These are phyloP conservation scores for Pleuronectes platessa DNA, from an alignment of 2,113 vertebrate species.

Conservation along the genomic window DNA sequence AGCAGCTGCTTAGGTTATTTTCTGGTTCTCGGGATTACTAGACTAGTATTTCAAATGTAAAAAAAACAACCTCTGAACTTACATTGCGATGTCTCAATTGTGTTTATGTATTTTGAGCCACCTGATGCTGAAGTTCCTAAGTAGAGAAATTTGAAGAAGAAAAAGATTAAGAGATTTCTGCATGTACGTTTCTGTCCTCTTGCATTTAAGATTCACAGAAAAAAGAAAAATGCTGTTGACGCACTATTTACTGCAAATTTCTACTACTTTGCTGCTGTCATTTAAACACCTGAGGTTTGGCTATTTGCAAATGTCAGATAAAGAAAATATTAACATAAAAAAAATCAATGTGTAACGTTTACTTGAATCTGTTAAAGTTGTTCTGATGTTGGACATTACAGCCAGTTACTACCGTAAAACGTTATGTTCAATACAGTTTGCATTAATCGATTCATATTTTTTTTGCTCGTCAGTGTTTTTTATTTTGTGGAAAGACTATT, in stretches of 20 bases:
- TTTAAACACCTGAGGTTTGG: not conserved
- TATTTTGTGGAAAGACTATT: conserved; percentile 31
- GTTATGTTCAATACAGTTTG: not conserved
- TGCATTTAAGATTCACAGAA: not conserved
- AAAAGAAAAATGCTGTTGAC: conserved; percentile 1
- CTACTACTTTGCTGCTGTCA: not conserved
- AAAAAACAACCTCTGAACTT: not conserved
- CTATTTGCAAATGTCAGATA: conserved; percentile 1
- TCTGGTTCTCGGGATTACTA: conserved; percentile 59
- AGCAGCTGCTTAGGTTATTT: not conserved
- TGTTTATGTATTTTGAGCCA: not conserved
- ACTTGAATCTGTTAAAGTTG: not conserved
- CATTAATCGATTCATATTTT: conserved; percentile 8
- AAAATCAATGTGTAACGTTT: not conserved
- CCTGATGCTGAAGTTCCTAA: conserved; percentile 8
- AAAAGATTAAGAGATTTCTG: not conserved
- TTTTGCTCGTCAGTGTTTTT: conserved; percentile 41
- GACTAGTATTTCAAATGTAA: conserved; percentile 42
- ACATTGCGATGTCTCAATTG: not conserved
- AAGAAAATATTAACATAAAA: not conserved
- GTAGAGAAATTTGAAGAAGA: not conserved
- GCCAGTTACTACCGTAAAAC: conserved; percentile 6
- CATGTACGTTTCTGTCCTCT: conserved; percentile 12
- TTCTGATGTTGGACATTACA: not conserved
- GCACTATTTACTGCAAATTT: conserved; percentile 14